Evolutionary conservation across 1,140 invertebrate genomes (phyloP), one percentile per base, ranked within the genome.

Genomic region (Bombus vancouverensis): DNA sequence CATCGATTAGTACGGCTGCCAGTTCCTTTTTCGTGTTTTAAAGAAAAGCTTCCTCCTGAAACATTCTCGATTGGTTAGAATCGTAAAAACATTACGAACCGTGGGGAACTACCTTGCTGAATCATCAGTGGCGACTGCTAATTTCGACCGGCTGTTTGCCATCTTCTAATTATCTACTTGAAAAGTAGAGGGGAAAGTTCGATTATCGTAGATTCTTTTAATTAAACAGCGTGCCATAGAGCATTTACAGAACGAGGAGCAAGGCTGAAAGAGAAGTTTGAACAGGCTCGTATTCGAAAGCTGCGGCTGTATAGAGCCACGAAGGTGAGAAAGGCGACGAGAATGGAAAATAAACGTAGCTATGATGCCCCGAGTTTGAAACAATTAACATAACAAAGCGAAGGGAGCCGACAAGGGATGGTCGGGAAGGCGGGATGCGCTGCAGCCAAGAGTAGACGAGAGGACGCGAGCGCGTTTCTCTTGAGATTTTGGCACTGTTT

Each of bases 371-470:
- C 77, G 92, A 93, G 92, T 94, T 94, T 92, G 92, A 94, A 94
- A 94, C 93, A 94, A 94, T 94, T 94, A 94, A 94, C 93, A 93
- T 93, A 93, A 94, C 92, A 94, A 94, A 92, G 92, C 90, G 81
- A 84, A 88, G 87, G 87, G 89, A 71, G 85, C 85, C 57, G 25
- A 28, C 28, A 83, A 79, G 88, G 87, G 68, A 80, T 73, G 75
- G 84, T 81, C 62, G 79, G 88, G 74, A 78, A 72, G 87, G 86
- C 57, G 81, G 88, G 89, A 88, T 90, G 85, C 87, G 76, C 70
- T 77, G 86, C 75, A 86, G 89, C 89, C 90, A 87, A 85, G 83
- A 89, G 85, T 83, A 85, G 81, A 70, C 68, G 77, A 18, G 79
- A 32, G 73, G 74, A 87, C 73, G 81, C 88, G 90, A 86, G 72